These are phyloP conservation scores for Sweltsa coloradensis DNA, from an alignment of 1,140 invertebrate genomes.

Conservation along the genomic window DNA sequence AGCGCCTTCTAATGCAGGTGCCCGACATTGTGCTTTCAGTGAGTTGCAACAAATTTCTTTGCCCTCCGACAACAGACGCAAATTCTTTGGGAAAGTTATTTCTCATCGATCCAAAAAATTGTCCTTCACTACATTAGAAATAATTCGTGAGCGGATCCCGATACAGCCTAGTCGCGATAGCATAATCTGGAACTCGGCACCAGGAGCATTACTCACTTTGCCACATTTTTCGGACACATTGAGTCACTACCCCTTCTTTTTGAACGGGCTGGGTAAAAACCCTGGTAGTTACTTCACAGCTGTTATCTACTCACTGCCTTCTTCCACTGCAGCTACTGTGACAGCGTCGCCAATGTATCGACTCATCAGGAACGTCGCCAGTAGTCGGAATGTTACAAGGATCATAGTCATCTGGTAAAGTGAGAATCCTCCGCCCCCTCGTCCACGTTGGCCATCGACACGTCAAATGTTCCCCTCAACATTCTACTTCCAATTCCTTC, in stretches of 20 bases:
- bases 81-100: conserved; percentile 90
- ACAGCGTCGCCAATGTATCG: conserved; percentile 58
- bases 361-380: conserved; percentile 68
- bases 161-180: conserved; percentile 58
- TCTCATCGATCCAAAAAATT: conserved; percentile 94
- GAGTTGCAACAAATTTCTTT: conserved; percentile 63
- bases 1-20: conserved; percentile 85
- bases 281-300: conserved; percentile 68
- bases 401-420: conserved; percentile 86
- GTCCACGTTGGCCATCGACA: conserved; percentile 56
- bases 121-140: conserved; percentile 90
- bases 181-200: conserved; percentile 76
- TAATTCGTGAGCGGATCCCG: conserved; percentile 73
- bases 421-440: conserved; percentile 63
- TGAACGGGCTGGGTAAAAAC: conserved; percentile 28
- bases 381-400: conserved; percentile 74
- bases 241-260: conserved; percentile 47
- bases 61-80: conserved; percentile 84
- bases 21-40: conserved; percentile 84
- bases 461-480: too few species aligned
- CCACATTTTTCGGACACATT: conserved; percentile 68
- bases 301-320: conserved; percentile 74
- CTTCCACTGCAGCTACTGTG: conserved; percentile 37
- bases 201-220: conserved; percentile 71
- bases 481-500: too few species aligned